Conservation (phyloP, 1,140 invertebrate genomes). For the Brachionus calyciflorus region DNA sequence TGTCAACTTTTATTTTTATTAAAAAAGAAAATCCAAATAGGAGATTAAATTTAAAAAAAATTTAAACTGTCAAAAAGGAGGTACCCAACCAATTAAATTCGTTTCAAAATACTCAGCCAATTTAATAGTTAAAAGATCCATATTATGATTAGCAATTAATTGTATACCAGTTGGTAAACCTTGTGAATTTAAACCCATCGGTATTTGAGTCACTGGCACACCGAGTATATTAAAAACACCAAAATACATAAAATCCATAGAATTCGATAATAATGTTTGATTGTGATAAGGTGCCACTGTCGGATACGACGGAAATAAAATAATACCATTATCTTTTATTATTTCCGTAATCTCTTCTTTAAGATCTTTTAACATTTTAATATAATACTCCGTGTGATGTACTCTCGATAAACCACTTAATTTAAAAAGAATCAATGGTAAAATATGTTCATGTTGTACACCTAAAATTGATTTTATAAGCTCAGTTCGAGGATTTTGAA, state of each 20-base stretch:
- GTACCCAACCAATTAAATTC: slow-evolving; percentile 37
- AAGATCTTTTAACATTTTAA: slow-evolving; percentile 53
- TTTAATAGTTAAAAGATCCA: slow-evolving; percentile 77
- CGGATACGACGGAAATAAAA: slow-evolving; percentile 80
- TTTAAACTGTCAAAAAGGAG: slow-evolving; percentile 11
- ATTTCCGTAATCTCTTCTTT: slow-evolving; percentile 52
- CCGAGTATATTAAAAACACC: slow-evolving; percentile 80
- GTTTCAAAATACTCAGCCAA: slow-evolving; percentile 77
- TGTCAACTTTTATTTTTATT: no score
- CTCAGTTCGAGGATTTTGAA: slow-evolving; percentile 57
- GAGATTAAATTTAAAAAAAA: no score
- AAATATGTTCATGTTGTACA: slow-evolving; percentile 71
- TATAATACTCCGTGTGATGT: slow-evolving; percentile 46
- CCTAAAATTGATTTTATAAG: slow-evolving; percentile 49
- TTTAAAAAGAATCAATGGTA: slow-evolving; percentile 75
- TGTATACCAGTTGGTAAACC: slow-evolving; percentile 85
- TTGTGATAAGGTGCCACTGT: slow-evolving; percentile 79
- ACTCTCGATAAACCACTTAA: slow-evolving; percentile 65
- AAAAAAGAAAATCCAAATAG: no score
- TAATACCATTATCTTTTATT: slow-evolving; percentile 70
- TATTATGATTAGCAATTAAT: slow-evolving; percentile 72
- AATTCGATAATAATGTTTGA: slow-evolving; percentile 69
- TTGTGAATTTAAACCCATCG: slow-evolving; percentile 77
- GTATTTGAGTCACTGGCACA: slow-evolving; percentile 78
- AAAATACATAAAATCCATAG: slow-evolving; percentile 84